Conservation (phyloP, 2,888 invertebrate genomes). For the Diplolepis rosae region DNA sequence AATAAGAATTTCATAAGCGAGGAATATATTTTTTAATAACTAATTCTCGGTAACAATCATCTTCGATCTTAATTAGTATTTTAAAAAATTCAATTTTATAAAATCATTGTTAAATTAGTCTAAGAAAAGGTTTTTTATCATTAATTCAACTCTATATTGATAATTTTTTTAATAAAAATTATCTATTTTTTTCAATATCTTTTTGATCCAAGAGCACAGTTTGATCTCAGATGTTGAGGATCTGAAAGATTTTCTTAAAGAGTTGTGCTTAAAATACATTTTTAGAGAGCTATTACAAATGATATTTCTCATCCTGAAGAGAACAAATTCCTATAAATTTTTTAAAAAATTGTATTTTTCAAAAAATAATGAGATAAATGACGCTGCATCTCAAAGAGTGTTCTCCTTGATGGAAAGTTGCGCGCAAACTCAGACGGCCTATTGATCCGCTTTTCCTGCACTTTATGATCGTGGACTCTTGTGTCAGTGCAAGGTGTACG, state of each 20-base stretch:
- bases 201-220: too few species aligned
- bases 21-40: too few species aligned
- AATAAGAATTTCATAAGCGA: too few species aligned
- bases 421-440: conserved; percentile 66
- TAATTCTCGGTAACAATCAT: too few species aligned
- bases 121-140: too few species aligned
- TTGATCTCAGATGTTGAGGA: not conserved
- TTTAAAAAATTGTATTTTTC: not conserved
- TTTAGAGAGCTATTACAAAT: not conserved
- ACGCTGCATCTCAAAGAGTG: conserved; percentile 32
- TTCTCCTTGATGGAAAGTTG: conserved; percentile 32
- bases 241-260: not conserved
- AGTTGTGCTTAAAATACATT: not conserved
- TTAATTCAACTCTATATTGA: too few species aligned
- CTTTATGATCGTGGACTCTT: conserved; percentile 42
- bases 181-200: too few species aligned
- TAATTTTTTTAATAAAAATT: too few species aligned
- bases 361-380: not conserved
- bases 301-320: not conserved
- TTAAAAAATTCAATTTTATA: too few species aligned
- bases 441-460: conserved; percentile 65
- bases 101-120: too few species aligned
- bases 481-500: conserved; percentile 57
- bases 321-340: not conserved
- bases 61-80: too few species aligned